Percentiles rank a stretch among this genome's conserved stretches.
phyloP scores from a whole-genome alignment of 1,140 invertebrate genomes.

The Drosophila prosaltans region DNA sequence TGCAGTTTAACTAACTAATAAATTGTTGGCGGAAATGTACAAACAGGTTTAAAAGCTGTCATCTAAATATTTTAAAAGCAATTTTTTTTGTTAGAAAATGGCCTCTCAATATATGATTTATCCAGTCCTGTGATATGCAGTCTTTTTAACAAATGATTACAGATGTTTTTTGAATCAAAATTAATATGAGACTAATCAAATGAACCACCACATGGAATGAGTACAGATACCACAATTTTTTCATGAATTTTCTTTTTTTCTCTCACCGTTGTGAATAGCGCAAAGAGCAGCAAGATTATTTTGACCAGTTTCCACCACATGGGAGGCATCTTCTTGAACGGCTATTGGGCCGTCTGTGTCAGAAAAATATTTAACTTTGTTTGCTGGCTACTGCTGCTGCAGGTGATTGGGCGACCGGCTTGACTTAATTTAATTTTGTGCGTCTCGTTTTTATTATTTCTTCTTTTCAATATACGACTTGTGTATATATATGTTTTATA shows the following conservation, averaged over 20 bases:
- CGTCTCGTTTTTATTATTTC: slow-evolving; percentile 19
- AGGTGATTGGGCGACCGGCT: slow-evolving; percentile 29
- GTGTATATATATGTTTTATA: slow-evolving; percentile 61
- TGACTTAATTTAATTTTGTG: slow-evolving; percentile 22
- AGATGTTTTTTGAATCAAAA: no score
- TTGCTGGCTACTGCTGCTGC: not conserved
- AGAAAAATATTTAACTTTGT: slow-evolving; percentile 3
- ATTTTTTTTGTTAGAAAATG: no score
- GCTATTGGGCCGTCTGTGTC: slow-evolving; percentile 43
- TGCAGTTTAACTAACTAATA: not conserved
- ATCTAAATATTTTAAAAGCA: not conserved
- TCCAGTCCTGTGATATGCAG: no score
- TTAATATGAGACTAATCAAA: not conserved
- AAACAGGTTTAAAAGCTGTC: not conserved
- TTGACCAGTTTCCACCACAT: slow-evolving; percentile 64
- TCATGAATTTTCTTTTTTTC: not conserved
- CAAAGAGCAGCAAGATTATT: slow-evolving; percentile 58
- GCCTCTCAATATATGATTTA: no score
- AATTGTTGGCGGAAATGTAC: not conserved
- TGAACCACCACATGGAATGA: slow-evolving; percentile 18
- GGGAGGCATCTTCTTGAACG: slow-evolving; percentile 56
- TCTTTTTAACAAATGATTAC: not conserved
- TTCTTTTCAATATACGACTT: slow-evolving; percentile 44
- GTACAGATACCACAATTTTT: not conserved
- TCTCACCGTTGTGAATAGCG: slow-evolving; percentile 64